Conservation (phyloP, 2,113 vertebrate genomes). For the Cacatua alba region DNA sequence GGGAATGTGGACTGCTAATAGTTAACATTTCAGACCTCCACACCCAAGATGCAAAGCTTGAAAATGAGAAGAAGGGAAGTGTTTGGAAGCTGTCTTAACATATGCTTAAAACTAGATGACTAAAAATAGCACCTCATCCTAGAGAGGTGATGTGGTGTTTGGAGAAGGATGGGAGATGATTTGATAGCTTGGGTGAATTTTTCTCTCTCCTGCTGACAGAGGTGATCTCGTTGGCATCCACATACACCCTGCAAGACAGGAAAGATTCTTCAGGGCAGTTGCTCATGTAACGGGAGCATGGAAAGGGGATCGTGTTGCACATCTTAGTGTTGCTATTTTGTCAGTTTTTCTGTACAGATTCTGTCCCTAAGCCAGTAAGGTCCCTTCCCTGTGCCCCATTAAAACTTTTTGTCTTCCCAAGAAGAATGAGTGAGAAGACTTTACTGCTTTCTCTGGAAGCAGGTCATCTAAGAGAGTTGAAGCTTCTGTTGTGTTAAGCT, state of each 20-base stretch:
- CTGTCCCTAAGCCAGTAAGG: neutral
- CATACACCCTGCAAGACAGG: neutral
- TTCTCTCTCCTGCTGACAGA: neutral
- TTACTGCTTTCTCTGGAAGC: neutral
- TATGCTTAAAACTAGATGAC: neutral
- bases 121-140: conserved; percentile 17
- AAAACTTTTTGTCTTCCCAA: neutral
- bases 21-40: neutral
- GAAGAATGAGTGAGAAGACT: neutral
- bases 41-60: neutral
- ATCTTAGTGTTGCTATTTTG: neutral
- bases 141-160: neutral
- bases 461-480: neutral
- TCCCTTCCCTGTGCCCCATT: neutral
- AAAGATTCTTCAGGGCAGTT: neutral
- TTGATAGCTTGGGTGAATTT: neutral
- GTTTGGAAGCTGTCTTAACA: neutral
- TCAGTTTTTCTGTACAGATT: neutral
- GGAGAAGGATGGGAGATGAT: neutral
- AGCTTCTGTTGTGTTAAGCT: neutral
- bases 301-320: neutral
- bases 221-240: neutral
- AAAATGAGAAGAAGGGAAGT: neutral
- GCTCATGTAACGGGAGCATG: neutral
- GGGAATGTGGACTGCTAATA: neutral